Evolutionary conservation across 2,888 invertebrate genomes (phyloP), one percentile per base, ranked within the genome.

Genomic region (Drosophila monieri): DNA sequence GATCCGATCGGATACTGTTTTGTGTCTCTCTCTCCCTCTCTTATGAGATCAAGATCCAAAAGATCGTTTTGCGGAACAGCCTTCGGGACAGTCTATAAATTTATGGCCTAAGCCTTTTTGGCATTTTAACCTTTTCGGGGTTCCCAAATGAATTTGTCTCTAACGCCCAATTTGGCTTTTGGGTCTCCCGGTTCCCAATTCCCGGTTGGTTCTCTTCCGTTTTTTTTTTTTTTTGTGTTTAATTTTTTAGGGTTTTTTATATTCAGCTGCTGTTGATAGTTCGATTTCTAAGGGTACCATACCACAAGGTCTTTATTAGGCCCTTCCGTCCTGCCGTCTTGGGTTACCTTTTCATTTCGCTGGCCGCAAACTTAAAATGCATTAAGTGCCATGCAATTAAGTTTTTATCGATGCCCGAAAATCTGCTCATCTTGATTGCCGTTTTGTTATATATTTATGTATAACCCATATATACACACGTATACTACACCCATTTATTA

Each of bases 351-450:
- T 79, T 81, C 83, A 75, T 66, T 69, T 83, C 80, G 73, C 66
- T 37, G 69, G 83, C 78, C 72, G 77, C 72, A 73, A 77, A 77
- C 76, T 84, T 86, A 88, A 84, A 84, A 84, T 84, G 84, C 86
- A 84, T 88, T 84, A 84, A 84, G 88, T 84, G 84, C 84, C 80
- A 67, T 84, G 84, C 84, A 84, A 84, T 84, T 84, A 84, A 88
- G 84, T 84, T 53, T 84, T 84, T 84, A 84, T 84, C 84, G 86
- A 78, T 80, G 72, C 84, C 48, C 73, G 69, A 76, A 87, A 78
- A 88, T 84, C 88, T 75, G 76, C 80, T 55, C 76, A 86, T 80
- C 78, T 78, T 68, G 59, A 75, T 76, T 76, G 62, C 59, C 51
- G 60, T 39, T 61, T 48, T 32, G 32, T 60, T 61, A 48, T 52